phyloP scores from a whole-genome alignment of 2,888 invertebrate species.

The Galeopsomyia nigrocyanea region DNA sequence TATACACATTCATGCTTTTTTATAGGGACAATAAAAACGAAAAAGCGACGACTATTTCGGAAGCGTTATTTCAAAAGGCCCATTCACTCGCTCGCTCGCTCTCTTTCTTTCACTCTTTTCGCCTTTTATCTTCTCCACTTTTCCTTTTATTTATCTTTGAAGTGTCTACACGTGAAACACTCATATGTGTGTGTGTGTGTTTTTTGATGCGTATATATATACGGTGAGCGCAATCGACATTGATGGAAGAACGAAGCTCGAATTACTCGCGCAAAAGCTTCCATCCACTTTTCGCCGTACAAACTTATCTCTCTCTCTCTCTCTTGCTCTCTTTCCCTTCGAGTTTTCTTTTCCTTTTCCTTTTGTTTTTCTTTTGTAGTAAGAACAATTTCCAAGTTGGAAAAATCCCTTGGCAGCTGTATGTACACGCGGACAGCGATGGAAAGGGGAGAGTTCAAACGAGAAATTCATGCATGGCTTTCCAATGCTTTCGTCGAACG shows the following conservation, averaged over 20 bases:
- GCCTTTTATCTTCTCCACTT: slow-evolving; percentile 2
- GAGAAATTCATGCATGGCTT: slow-evolving; percentile 2
- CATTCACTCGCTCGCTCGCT: background rate
- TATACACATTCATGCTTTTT: no score
- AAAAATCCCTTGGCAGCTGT: background rate
- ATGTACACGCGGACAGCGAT: no score
- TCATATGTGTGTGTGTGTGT: background rate
- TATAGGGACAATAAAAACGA: no score
- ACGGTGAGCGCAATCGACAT: slow-evolving; percentile 20
- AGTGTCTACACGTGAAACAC: background rate
- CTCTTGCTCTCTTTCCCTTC: background rate
- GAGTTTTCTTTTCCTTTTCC: background rate
- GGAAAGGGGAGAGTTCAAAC: no score
- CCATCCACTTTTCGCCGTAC: background rate
- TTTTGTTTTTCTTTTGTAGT: background rate
- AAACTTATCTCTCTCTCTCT: background rate
- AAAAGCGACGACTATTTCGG: no score
- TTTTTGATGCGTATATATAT: background rate
- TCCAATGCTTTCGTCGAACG: slow-evolving; percentile 14
- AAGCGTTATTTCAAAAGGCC: background rate
- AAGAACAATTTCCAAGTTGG: no score
- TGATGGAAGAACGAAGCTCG: slow-evolving; percentile 30
- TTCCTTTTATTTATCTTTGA: slow-evolving; percentile 5
- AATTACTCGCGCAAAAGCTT: slow-evolving; percentile 30
- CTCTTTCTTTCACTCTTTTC: background rate